Conservation (phyloP, 2,797 vertebrate species). For the Channallabes apus region DNA sequence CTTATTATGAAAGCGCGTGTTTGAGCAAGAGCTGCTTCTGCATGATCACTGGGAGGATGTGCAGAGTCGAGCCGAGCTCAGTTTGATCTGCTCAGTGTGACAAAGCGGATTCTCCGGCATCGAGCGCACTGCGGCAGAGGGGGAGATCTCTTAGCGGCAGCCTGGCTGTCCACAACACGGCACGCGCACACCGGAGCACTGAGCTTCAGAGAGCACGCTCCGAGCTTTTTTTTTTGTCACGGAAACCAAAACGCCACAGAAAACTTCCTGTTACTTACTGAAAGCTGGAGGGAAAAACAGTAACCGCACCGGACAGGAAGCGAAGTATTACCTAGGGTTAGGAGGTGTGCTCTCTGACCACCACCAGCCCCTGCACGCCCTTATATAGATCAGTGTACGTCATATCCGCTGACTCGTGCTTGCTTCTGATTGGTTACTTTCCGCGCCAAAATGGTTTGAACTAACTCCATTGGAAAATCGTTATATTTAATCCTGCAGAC, state of each 20-base stretch:
- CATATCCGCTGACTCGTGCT: background rate
- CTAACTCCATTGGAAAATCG: background rate
- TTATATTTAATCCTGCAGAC: background rate
- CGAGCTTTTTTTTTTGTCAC: slow-evolving; percentile 41
- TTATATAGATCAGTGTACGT: slow-evolving; percentile 40
- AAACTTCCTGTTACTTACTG: slow-evolving; percentile 50
- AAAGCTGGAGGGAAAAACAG: slow-evolving; percentile 56
- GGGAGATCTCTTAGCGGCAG: slow-evolving; percentile 51
- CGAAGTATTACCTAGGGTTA: slow-evolving; percentile 28
- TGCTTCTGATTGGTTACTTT: slow-evolving; percentile 36
- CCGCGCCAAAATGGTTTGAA: slow-evolving; percentile 21
- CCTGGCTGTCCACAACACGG: slow-evolving; percentile 50
- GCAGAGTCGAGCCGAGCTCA: slow-evolving; percentile 45
- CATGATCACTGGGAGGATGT: slow-evolving; percentile 26
- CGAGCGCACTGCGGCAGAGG: slow-evolving; percentile 42
- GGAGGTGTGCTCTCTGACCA: slow-evolving; percentile 34
- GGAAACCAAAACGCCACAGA: background rate
- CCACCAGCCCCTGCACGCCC: fast-evolving
- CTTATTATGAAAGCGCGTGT: background rate
- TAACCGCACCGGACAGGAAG: slow-evolving; percentile 36
- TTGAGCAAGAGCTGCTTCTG: slow-evolving; percentile 28
- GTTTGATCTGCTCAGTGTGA: slow-evolving; percentile 46
- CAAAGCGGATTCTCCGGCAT: background rate
- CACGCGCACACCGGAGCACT: slow-evolving; percentile 23
- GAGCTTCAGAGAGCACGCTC: slow-evolving; percentile 54